Percentiles rank a stretch among this genome's conserved stretches.
phyloP scores from a whole-genome alignment of 2,113 vertebrate genomes.

The Albula glossodonta region DNA sequence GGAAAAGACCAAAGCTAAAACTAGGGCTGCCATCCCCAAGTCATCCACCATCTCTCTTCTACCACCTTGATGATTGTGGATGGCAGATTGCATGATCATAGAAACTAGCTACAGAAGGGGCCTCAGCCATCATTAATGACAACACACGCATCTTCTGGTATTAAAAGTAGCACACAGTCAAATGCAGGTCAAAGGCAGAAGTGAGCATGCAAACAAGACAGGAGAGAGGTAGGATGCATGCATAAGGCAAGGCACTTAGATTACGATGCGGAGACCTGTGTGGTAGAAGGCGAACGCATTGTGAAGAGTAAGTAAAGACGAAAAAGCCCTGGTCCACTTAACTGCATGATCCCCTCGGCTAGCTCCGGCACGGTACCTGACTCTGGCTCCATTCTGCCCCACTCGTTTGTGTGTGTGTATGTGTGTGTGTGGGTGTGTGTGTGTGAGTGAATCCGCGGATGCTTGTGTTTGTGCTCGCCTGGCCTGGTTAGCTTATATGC shows the following conservation, averaged over 20 bases:
- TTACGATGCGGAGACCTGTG: conserved; percentile 36
- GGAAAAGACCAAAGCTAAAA: background rate
- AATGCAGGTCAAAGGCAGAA: background rate
- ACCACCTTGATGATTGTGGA: background rate
- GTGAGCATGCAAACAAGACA: conserved; percentile 12
- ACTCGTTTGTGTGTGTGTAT: conserved; percentile 47
- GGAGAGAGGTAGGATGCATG: background rate
- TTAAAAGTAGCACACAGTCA: background rate
- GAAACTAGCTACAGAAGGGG: background rate
- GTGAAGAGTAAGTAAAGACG: conserved; percentile 40
- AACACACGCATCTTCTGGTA: background rate
- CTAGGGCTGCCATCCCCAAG: background rate
- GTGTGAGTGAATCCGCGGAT: conserved; percentile 33
- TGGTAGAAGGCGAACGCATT: background rate
- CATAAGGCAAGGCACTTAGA: conserved; percentile 33
- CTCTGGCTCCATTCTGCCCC: conserved; percentile 69
- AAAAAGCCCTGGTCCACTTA: conserved; percentile 64
- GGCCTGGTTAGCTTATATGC: conserved; percentile 71
- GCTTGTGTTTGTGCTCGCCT: conserved; percentile 56
- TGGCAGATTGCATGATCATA: background rate
- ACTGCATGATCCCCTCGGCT: conserved; percentile 69
- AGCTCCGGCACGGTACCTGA: conserved; percentile 64
- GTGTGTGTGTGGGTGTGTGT: conserved; percentile 48
- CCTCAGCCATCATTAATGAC: background rate
- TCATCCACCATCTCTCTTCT: background rate